These are phyloP conservation scores for Syndactyla subalaris DNA, from an alignment of 2,797 vertebrate genomes.

Conservation along the genomic window DNA sequence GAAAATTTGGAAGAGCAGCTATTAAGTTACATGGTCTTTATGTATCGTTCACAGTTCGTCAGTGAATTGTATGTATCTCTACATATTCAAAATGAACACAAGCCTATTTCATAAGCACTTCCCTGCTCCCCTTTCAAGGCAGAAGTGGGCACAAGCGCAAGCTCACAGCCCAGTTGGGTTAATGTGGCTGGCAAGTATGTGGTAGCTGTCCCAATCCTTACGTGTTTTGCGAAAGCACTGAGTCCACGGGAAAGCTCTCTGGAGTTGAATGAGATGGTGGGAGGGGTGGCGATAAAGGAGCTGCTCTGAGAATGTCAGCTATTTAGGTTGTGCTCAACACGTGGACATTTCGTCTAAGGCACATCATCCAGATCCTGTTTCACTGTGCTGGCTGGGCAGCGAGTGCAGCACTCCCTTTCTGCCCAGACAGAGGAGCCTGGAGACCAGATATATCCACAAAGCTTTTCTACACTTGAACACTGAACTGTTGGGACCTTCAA, in stretches of 20 bases:
- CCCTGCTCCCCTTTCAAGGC: not conserved
- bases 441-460: not conserved
- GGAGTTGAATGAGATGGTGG: not conserved
- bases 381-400: not conserved
- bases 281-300: not conserved
- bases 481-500: not conserved
- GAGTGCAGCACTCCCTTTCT: not conserved
- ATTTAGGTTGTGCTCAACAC: not conserved
- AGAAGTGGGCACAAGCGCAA: not conserved
- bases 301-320: not conserved
- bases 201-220: not conserved
- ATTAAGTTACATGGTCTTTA: slow-evolving; percentile 58
- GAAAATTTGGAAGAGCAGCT: slow-evolving; percentile 58
- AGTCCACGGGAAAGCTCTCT: not conserved
- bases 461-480: not conserved
- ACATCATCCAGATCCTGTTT: not conserved
- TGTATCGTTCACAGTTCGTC: slow-evolving; percentile 29
- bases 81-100: not conserved
- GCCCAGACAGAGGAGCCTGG: not conserved
- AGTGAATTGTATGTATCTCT: slow-evolving; percentile 17
- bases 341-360: not conserved
- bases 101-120: not conserved
- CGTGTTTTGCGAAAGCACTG: accelerated
- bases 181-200: not conserved
- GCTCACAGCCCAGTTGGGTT: not conserved